Evolutionary conservation across 2,113 vertebrate genomes (phyloP).

Genomic region (Platichthys stellatus): DNA sequence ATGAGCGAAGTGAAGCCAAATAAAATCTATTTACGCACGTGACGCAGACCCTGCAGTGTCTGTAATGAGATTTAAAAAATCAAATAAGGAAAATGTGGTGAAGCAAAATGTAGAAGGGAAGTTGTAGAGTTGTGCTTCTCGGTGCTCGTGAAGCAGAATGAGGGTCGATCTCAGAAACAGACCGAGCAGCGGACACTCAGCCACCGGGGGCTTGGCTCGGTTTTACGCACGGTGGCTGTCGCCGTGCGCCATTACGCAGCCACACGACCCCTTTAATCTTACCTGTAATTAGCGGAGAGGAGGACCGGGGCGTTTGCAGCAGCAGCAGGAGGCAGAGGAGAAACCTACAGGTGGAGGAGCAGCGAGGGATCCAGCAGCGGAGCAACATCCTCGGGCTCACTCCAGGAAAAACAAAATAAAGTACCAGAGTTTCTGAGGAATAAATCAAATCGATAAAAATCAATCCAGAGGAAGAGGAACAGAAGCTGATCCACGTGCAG

Average conservation of each 20-base stretch:
- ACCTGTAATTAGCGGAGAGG: slow-evolving; percentile 83
- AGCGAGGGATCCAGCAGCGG: slow-evolving; percentile 46
- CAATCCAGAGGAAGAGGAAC: slow-evolving; percentile 19
- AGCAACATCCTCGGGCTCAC: slow-evolving; percentile 69
- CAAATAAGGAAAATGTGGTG: too few species aligned
- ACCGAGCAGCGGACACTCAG: slow-evolving; percentile 15
- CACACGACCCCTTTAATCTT: slow-evolving; percentile 61
- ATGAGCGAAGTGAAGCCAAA: too few species aligned
- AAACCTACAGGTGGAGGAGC: slow-evolving; percentile 73
- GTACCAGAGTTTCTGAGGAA: neutral
- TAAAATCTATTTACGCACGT: too few species aligned
- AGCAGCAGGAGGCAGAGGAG: slow-evolving; percentile 70
- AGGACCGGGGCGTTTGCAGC: slow-evolving; percentile 69
- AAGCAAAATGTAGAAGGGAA: too few species aligned
- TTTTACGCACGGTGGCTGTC: slow-evolving; percentile 65
- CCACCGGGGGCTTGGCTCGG: slow-evolving; percentile 38
- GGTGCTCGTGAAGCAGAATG: too few species aligned
- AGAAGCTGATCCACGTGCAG: slow-evolving; percentile 12
- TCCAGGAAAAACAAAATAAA: slow-evolving; percentile 20
- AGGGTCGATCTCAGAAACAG: too few species aligned
- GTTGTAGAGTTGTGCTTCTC: too few species aligned
- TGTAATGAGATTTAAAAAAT: too few species aligned
- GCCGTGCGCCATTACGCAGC: slow-evolving; percentile 56
- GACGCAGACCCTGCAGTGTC: too few species aligned
- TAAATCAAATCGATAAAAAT: neutral